Conservation (phyloP, 2,113 vertebrate species). For the Eptesicus fuscus region DNA sequence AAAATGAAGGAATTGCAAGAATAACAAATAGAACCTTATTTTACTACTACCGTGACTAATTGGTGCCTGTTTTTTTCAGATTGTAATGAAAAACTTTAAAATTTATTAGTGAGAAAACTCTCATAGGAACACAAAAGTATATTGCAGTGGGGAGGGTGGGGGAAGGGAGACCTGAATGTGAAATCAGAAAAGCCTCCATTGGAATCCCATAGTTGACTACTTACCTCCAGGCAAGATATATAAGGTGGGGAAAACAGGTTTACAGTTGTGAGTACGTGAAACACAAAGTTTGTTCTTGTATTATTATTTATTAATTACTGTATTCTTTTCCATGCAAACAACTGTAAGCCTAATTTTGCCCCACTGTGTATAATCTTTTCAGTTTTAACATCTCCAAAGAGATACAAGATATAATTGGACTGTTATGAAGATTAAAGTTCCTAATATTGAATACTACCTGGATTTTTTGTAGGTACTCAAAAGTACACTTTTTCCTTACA, state of each 20-base stretch:
- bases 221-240: neutral
- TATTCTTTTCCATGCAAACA: too few relatives aligned
- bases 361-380: neutral
- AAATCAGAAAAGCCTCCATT: neutral
- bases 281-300: too few relatives aligned
- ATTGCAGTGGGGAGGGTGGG: accelerated
- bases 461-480: neutral
- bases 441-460: neutral
- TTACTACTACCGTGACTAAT: neutral
- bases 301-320: too few relatives aligned
- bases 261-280: too few relatives aligned
- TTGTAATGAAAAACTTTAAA: neutral
- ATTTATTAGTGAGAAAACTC: neutral
- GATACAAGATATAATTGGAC: neutral
- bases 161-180: neutral
- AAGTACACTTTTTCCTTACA: neutral
- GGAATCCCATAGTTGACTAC: neutral
- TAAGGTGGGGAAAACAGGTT: too few relatives aligned
- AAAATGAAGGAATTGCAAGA: neutral
- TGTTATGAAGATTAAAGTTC: neutral
- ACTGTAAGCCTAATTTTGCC: too few relatives aligned
- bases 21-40: neutral
- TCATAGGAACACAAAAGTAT: neutral
- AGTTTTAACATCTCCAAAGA: neutral
- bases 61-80: neutral